These are phyloP conservation scores for Strigamia crassipes DNA, from an alignment of 2,888 invertebrate genomes.

Conservation along the genomic window DNA sequence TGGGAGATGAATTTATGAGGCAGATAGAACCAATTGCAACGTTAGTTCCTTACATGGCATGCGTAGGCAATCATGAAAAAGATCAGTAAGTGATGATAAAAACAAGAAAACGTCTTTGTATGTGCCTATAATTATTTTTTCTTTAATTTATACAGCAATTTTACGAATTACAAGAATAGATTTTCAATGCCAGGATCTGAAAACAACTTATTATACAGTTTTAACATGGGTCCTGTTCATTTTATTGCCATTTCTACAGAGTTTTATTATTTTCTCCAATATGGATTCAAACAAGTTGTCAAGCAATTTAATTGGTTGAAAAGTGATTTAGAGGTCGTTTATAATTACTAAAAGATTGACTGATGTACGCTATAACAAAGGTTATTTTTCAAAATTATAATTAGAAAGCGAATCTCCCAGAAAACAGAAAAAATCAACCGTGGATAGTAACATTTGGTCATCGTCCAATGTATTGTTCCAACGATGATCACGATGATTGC, in stretches of 20 bases:
- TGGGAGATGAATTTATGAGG: conserved; percentile 62
- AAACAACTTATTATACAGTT: conserved; percentile 59
- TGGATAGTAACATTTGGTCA: conserved; percentile 59
- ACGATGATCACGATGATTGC: conserved; percentile 59
- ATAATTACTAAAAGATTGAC: background rate
- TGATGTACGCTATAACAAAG: background rate
- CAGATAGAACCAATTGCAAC: conserved; percentile 61
- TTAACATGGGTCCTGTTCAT: conserved; percentile 57
- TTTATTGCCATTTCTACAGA: conserved; percentile 53
- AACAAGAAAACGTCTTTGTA: background rate
- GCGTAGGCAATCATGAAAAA: conserved; percentile 90
- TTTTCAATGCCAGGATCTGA: conserved; percentile 84
- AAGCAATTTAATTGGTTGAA: conserved; percentile 58
- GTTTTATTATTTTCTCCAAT: conserved; percentile 52
- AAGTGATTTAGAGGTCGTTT: conserved; percentile 57
- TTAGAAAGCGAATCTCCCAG: conserved; percentile 52
- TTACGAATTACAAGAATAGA: conserved; percentile 88
- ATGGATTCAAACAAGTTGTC: conserved; percentile 50
- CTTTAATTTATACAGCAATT: conserved; percentile 71
- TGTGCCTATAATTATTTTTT: too few species aligned
- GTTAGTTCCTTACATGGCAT: conserved; percentile 64
- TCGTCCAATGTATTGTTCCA: conserved; percentile 59
- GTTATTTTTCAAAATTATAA: background rate
- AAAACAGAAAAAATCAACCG: conserved; percentile 53
- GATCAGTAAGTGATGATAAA: conserved; percentile 68